Conservation (phyloP, 2,888 invertebrate species). For the Pomacea canaliculata region DNA sequence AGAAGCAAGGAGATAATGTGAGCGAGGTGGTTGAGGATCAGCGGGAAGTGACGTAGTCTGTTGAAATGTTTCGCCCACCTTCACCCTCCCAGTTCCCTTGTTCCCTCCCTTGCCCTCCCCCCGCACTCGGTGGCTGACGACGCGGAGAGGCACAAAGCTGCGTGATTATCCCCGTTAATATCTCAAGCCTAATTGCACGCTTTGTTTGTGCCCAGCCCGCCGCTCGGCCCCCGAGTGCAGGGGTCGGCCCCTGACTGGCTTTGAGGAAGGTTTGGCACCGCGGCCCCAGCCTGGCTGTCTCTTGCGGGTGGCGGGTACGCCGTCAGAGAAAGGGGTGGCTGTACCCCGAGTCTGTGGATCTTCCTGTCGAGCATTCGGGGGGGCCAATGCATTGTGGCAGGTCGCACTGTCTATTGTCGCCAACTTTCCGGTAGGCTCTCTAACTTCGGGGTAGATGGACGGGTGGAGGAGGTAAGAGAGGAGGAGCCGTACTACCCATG, state of each 20-base stretch:
- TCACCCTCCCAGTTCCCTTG: neutral
- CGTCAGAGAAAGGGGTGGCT: conserved; percentile 9
- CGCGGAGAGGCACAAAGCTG: neutral
- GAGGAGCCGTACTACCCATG: neutral
- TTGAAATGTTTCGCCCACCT: neutral
- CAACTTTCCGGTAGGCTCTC: conserved; percentile 3
- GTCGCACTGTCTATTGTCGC: conserved; percentile 14
- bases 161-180: conserved; percentile 24
- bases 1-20: neutral
- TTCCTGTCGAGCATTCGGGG: conserved; percentile 19
- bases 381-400: conserved; percentile 20
- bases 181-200: conserved; percentile 23
- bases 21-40: neutral
- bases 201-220: conserved; percentile 15
- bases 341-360: conserved; percentile 15
- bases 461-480: neutral
- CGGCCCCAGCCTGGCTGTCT: conserved; percentile 24
- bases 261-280: neutral
- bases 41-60: neutral
- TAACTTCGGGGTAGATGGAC: neutral
- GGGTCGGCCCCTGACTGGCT: conserved; percentile 3
- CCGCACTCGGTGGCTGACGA: neutral
- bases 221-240: neutral
- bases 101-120: neutral
- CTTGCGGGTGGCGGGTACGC: conserved; percentile 20